Percentiles rank a stretch among this genome's conserved stretches.
phyloP scores from a whole-genome alignment of 92 coral and sea anemone species.

The Hydrozoanthus gracilis region DNA sequence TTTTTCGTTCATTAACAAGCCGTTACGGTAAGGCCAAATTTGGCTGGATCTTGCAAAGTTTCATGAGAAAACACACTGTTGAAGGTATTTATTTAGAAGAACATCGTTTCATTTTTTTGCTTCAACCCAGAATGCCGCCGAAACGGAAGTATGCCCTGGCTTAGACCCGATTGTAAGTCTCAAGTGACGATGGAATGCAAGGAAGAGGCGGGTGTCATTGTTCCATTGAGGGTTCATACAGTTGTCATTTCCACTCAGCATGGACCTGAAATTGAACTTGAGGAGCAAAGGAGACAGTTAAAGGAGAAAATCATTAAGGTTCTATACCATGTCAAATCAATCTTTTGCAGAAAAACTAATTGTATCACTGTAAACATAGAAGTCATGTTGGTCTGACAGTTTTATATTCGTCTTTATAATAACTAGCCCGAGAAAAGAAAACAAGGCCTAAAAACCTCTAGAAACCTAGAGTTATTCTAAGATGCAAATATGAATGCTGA shows the following conservation, averaged over 20 bases:
- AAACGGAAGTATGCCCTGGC: slow-evolving; percentile 66
- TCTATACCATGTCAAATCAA: not conserved
- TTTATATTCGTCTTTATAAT: no score
- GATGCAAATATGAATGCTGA: no score
- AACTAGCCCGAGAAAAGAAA: no score
- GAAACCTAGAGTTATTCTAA: no score
- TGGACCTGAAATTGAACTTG: slow-evolving; percentile 48
- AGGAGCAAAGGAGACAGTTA: slow-evolving; percentile 45
- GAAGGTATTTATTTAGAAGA: not conserved
- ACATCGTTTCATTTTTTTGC: not conserved
- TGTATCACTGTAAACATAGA: not conserved
- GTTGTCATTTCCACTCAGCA: slow-evolving; percentile 72
- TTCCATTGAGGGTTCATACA: slow-evolving; percentile 66
- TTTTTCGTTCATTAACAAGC: no score
- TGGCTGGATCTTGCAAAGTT: no score
- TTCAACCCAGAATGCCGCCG: slow-evolving; percentile 55
- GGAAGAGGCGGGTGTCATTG: slow-evolving; percentile 50
- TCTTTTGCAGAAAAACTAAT: not conserved
- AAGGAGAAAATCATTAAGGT: slow-evolving; percentile 70
- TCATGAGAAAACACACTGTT: no score
- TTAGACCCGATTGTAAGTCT: slow-evolving; percentile 72
- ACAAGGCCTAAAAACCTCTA: no score
- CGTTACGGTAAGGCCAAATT: no score
- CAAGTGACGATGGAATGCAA: slow-evolving; percentile 77
- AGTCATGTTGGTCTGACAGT: not conserved